phyloP scores from a whole-genome alignment of 2,888 invertebrate genomes.

The Scaptomyza flava region DNA sequence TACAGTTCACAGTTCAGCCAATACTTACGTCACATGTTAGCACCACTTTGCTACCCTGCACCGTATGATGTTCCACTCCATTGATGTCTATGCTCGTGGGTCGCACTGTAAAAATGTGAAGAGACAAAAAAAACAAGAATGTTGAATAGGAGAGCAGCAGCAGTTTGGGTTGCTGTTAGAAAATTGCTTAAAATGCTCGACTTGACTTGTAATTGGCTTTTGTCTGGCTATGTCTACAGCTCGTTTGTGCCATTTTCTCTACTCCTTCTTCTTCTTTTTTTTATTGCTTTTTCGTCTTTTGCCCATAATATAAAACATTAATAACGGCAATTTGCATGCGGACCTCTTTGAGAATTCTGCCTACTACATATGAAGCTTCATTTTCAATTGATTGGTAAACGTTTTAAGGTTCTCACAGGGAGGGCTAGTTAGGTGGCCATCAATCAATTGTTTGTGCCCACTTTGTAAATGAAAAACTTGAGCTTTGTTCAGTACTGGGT shows the following conservation, averaged over 20 bases:
- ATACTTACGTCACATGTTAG: constrained; percentile 88
- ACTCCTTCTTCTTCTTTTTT: constrained; percentile 5
- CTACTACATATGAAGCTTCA: constrained; percentile 10
- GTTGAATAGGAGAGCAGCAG: constrained; percentile 17
- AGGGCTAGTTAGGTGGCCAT: constrained; percentile 25
- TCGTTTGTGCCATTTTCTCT: constrained; percentile 27
- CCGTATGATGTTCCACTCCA: constrained; percentile 91
- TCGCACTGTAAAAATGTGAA: constrained; percentile 87
- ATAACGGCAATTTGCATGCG: constrained; percentile 68
- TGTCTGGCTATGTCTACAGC: constrained; percentile 41
- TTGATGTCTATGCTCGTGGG: constrained; percentile 91
- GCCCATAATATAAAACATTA: constrained; percentile 64
- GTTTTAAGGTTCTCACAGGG: constrained; percentile 5
- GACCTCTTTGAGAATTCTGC: constrained; percentile 17
- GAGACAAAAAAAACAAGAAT: constrained; percentile 17
- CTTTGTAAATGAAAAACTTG: constrained; percentile 61
- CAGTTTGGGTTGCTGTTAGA: constrained; percentile 32
- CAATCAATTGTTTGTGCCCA: constrained; percentile 63
- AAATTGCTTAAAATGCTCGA: constrained; percentile 62
- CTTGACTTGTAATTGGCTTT: constrained; percentile 63
- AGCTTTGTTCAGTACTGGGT: constrained; percentile 48
- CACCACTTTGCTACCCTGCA: constrained; percentile 91
- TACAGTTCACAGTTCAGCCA: constrained; percentile 26
- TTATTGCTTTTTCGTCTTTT: constrained; percentile 14
- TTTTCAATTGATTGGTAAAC: constrained; percentile 43